phyloP scores from a whole-genome alignment of 2,797 vertebrate species.

The Darevskia mixta region DNA sequence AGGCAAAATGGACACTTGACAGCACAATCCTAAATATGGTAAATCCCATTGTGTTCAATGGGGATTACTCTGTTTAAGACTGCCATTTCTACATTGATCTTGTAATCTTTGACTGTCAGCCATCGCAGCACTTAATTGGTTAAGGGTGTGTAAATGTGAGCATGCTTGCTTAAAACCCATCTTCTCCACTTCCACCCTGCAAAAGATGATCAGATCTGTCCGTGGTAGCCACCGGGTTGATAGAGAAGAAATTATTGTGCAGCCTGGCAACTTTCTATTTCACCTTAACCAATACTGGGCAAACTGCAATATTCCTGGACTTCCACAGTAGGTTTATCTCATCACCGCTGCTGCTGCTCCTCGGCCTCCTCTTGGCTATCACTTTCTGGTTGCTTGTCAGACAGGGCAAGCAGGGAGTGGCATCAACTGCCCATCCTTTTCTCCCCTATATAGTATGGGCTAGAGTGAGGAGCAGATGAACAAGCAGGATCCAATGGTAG shows the following conservation, averaged over 20 bases:
- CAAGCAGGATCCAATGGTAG: no score
- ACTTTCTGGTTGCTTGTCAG: no score
- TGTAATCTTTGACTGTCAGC: neutral
- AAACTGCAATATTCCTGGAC: neutral
- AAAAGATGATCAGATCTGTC: neutral
- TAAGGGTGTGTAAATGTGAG: no score
- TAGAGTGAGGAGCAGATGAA: no score
- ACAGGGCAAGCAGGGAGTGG: no score
- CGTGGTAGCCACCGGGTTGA: neutral
- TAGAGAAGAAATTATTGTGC: neutral
- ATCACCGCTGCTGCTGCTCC: no score
- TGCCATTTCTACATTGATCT: neutral
- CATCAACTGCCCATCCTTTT: no score
- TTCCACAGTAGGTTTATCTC: no score
- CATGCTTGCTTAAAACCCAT: neutral
- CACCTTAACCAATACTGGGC: neutral
- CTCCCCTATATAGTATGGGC: no score
- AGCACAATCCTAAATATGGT: neutral
- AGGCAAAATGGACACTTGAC: neutral
- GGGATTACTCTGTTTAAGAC: neutral
- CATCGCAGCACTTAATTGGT: neutral
- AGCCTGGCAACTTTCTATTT: neutral
- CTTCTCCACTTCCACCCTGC: neutral
- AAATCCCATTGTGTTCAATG: neutral
- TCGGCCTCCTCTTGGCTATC: no score